Evolutionary conservation across 1,140 invertebrate genomes (phyloP).

Genomic region (Calycopis cecrops): DNA sequence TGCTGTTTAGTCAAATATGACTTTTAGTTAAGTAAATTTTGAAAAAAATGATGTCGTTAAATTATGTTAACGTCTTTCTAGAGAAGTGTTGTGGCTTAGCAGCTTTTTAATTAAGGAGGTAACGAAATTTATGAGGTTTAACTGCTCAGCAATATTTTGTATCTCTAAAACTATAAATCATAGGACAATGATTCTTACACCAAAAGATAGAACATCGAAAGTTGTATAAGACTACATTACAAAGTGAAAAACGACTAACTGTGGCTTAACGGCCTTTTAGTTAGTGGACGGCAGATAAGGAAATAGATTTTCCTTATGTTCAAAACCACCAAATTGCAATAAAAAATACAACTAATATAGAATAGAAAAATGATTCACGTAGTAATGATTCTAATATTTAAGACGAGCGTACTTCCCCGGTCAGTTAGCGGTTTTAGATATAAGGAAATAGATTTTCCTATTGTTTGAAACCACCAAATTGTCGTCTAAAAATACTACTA

Average conservation of each 20-base stretch:
- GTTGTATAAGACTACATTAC: constrained; percentile 4
- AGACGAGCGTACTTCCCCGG: too few species aligned
- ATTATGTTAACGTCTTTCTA: constrained; percentile 11
- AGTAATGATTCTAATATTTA: too few species aligned
- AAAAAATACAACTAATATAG: too few species aligned
- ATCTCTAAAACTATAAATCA: constrained; percentile 3
- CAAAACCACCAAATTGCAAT: too few species aligned
- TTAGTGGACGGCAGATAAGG: background rate
- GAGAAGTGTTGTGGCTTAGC: constrained; percentile 9
- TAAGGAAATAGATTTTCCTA: too few species aligned
- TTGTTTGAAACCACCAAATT: too few species aligned
- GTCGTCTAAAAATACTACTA: too few species aligned
- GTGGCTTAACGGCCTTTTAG: constrained; percentile 10
- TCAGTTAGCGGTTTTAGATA: too few species aligned
- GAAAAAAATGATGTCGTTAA: constrained; percentile 1
- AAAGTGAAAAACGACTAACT: constrained; percentile 10
- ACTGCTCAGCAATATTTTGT: constrained; percentile 10
- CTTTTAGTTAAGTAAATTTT: constrained; percentile 5
- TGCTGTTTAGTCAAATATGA: background rate
- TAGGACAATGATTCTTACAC: constrained; percentile 6
- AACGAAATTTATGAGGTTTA: constrained; percentile 7
- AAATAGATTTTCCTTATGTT: too few species aligned
- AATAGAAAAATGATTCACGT: too few species aligned
- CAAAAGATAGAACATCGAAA: constrained; percentile 7
- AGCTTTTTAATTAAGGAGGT: constrained; percentile 8